Evolutionary conservation across 1,140 invertebrate genomes (phyloP), one percentile per base, ranked within the genome.

Genomic region (Babylonia areolata): DNA sequence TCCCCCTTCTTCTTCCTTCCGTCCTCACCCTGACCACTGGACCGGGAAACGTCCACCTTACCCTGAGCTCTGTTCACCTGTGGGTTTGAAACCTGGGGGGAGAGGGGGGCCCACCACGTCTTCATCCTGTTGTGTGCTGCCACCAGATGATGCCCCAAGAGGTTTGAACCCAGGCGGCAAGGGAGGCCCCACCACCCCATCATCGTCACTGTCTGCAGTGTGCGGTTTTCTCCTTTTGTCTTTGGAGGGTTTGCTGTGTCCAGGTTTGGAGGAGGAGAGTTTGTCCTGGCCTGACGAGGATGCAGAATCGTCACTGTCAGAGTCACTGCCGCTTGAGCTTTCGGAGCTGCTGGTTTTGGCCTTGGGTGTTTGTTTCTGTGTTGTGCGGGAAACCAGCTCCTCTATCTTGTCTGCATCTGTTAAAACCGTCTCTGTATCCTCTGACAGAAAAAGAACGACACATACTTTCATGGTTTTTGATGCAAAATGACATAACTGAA

Each of bases 181-280:
- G 31, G 96, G 95, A 46, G 96, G 96, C 0, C 96, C 96, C 88
- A 96, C 96, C 3, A 95, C 90, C 46, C 95, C 95, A 83, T 96
- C 94, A 28, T 37, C 17, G 2, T 82, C 71, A n/a, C 80, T 77
- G 33, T 35, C n/a, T 73, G 46, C 46, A n/a, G n/a, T 79, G 35
- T 46, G 15, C 77, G 2, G 40, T 42, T 11, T 79, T 79, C 23
- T 40, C 31, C 37, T 77, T 23, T 20, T 77, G 15, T 77, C 33
- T 77, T 40, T 77, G 39, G 33, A 15, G 40, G 71, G 71, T 77
- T 33, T 31, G 12, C 71, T 73, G 71, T 12, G 23, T 5, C 58
- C 28, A 23, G 58, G 17, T 1, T 69, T 69, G 58, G 71, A 77
- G 33, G 75, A 42, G 15, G 78, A 33, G 11, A 0, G 11, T 23